Percentiles rank a stretch among this genome's conserved stretches.
Evolutionary conservation across 2,888 invertebrate genomes (phyloP).

Genomic region (Tachina lurida): DNA sequence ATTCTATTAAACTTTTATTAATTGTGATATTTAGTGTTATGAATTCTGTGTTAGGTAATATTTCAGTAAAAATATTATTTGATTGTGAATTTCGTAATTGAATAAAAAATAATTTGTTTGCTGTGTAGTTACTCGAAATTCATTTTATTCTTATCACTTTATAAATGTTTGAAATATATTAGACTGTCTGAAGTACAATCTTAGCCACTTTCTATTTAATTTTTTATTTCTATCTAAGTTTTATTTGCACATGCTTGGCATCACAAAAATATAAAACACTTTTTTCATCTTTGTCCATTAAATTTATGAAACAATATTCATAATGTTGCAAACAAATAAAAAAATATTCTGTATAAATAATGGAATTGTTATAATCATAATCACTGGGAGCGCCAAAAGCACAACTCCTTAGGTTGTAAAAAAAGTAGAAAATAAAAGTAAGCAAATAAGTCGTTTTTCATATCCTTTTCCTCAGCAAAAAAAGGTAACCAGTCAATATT

Average conservation of each 20-base stretch:
- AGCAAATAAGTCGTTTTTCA: constrained; percentile 48
- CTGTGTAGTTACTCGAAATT: not conserved
- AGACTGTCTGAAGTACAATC: constrained; percentile 48
- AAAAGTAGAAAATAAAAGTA: constrained; percentile 21
- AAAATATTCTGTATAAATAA: constrained; percentile 21
- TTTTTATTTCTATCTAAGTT: not conserved
- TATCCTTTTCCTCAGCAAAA: constrained; percentile 15
- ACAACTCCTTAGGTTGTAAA: constrained; percentile 55
- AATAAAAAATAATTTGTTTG: too few species aligned
- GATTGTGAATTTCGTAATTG: too few species aligned
- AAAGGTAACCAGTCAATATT: constrained; percentile 53
- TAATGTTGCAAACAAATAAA: constrained; percentile 41
- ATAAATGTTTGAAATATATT: not conserved
- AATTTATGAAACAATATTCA: constrained; percentile 48
- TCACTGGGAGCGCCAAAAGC: constrained; percentile 64
- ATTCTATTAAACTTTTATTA: not conserved
- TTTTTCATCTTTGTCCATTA: constrained; percentile 38
- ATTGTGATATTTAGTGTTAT: too few species aligned
- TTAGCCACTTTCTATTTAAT: not conserved
- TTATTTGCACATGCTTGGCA: constrained; percentile 25
- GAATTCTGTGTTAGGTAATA: too few species aligned
- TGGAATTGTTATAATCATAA: constrained; percentile 52
- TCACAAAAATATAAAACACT: constrained; percentile 18
- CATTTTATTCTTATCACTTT: not conserved
- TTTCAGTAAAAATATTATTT: too few species aligned